Evolutionary conservation across 2,888 invertebrate genomes (phyloP).

Genomic region (Drosophila mulleri): DNA sequence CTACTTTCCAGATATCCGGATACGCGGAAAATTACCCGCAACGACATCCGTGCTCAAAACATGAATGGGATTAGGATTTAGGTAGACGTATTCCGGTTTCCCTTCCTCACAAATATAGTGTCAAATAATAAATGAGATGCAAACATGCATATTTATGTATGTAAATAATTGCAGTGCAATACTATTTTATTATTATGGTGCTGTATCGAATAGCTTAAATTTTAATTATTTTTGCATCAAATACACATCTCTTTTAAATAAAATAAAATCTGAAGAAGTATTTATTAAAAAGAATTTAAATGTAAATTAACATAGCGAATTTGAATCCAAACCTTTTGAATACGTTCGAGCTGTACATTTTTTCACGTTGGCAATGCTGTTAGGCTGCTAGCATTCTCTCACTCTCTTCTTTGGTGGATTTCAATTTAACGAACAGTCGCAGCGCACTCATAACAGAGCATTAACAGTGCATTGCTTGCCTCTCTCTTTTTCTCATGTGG

Average conservation of each 20-base stretch:
- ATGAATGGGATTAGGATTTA: conserved; percentile 62
- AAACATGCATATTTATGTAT: background rate
- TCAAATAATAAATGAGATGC: conserved; percentile 9
- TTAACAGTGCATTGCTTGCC: conserved; percentile 36
- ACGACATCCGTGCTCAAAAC: conserved; percentile 28
- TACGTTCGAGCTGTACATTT: conserved; percentile 6
- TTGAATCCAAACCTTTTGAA: background rate
- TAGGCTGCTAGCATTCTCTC: conserved; percentile 8
- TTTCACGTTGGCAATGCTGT: conserved; percentile 59
- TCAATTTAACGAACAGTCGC: conserved; percentile 17
- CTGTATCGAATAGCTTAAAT: conserved; percentile 9
- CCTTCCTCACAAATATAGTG: conserved; percentile 6
- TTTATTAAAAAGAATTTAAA: no score
- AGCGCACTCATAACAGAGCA: conserved; percentile 29
- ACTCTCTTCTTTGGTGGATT: conserved; percentile 1
- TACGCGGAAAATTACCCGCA: conserved; percentile 48
- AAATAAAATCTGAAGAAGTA: background rate
- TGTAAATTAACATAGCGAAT: no score
- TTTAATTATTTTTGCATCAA: background rate
- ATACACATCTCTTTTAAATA: background rate
- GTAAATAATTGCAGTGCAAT: conserved; percentile 18
- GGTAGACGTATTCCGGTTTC: conserved; percentile 38
- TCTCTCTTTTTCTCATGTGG: conserved; percentile 46
- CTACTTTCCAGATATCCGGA: background rate
- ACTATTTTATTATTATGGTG: background rate